phyloP scores from a whole-genome alignment of 2,888 invertebrate genomes.

The Pseudeuparius sepicola region DNA sequence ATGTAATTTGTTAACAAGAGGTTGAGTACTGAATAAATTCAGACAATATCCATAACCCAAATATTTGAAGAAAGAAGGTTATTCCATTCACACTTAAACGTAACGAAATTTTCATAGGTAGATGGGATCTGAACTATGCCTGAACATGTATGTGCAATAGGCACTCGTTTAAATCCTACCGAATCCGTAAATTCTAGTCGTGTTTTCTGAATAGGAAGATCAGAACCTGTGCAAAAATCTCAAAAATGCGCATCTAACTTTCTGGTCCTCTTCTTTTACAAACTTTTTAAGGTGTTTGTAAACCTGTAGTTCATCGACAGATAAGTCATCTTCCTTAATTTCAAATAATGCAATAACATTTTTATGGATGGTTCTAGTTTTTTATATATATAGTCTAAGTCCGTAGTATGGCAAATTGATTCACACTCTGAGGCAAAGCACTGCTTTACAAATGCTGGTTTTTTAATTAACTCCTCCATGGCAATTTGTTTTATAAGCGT shows the following conservation, averaged over 20 bases:
- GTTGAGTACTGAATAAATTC: no score
- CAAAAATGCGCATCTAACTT: constrained; percentile 8
- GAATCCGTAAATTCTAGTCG: constrained; percentile 8
- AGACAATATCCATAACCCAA: constrained; percentile 14
- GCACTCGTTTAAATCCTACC: constrained; percentile 9
- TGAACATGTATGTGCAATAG: constrained; percentile 16
- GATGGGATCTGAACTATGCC: constrained; percentile 11
- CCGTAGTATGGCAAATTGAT: neutral
- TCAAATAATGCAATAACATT: constrained; percentile 9
- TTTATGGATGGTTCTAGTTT: constrained; percentile 2
- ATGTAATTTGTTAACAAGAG: no score
- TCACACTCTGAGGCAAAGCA: constrained; percentile 1
- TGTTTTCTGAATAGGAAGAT: constrained; percentile 11
- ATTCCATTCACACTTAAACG: constrained; percentile 14
- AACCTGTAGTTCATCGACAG: neutral
- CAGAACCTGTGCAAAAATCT: constrained; percentile 16
- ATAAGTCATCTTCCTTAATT: neutral
- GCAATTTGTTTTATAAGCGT: constrained; percentile 11
- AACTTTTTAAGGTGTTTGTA: no score
- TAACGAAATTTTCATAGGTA: constrained; percentile 14
- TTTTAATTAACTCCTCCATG: constrained; percentile 9
- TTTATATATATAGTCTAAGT: constrained; percentile 6
- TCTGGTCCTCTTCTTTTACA: constrained; percentile 15
- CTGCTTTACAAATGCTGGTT: constrained; percentile 12
- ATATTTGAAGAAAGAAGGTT: constrained; percentile 12